Percentiles rank a stretch among this genome's conserved stretches.
These are phyloP conservation scores for Cryptoprocta ferox DNA, from an alignment of 2,797 vertebrate genomes.

Conservation along the genomic window DNA sequence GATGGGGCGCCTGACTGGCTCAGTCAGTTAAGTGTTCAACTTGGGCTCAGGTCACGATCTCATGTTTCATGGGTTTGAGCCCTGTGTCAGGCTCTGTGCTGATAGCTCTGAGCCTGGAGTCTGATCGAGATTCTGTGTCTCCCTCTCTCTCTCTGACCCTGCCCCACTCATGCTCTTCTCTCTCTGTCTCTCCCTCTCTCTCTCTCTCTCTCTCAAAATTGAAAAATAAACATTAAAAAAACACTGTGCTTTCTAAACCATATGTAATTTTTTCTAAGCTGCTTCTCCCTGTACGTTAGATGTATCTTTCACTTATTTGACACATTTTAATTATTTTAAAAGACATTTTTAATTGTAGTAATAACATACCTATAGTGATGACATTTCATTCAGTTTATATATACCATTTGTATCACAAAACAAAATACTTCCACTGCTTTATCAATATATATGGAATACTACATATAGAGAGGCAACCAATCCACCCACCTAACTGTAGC, in stretches of 20 bases:
- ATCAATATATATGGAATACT: not conserved
- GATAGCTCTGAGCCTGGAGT: too few species aligned
- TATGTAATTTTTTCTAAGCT: not conserved
- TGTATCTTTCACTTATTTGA: slow-evolving; percentile 9
- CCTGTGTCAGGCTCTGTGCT: too few species aligned
- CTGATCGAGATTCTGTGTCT: too few species aligned
- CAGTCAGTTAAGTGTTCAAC: too few species aligned
- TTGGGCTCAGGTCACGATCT: too few species aligned
- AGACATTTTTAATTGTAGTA: not conserved
- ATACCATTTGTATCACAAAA: not conserved
- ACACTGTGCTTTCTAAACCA: not conserved
- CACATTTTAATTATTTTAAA: not conserved
- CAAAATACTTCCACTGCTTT: not conserved
- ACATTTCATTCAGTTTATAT: not conserved
- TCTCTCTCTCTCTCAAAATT: too few species aligned
- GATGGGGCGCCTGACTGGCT: too few species aligned
- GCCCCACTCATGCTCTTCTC: too few species aligned
- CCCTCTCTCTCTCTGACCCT: too few species aligned
- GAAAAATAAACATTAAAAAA: too few species aligned
- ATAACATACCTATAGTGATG: not conserved
- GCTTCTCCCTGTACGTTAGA: not conserved
- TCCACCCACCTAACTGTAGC: not conserved
- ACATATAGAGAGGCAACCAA: not conserved
- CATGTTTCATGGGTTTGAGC: too few species aligned
- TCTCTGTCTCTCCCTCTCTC: too few species aligned